Base-by-base conservation (phyloP, 2,888 invertebrate species). In the Agrochola circellaris region DNA sequence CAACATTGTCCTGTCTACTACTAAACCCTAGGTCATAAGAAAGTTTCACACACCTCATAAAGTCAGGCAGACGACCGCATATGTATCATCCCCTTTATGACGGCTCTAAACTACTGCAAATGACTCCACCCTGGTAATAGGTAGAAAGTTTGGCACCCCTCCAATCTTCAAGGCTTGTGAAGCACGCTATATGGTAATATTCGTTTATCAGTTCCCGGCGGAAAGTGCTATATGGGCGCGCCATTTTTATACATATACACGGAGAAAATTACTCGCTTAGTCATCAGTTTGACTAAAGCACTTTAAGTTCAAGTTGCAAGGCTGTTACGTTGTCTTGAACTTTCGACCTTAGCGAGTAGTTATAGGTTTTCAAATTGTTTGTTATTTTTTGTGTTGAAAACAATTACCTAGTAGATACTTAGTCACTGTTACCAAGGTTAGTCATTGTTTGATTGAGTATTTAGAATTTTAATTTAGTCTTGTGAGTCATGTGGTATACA, bases 151-250 rank as follows among this genome's bases (percentile, higher is more conserved):
- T 93, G 93, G 94, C 93, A 86, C 75, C 89, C 91, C 88, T 91
- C 91, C 89, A 92, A 86, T 73, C 73, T 82, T 82, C 92, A 94
- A 93, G 94, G 94, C 86, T 89, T 83, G 64, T 67, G 69, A 56
- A 72, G 79, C 95, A 95, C 95, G 95, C 95, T 93, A 95, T 95
- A 94, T 93, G 94, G 91, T 94, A 94, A 95, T 95, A 92, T 84
- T 79, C 83, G 81, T 89, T 87, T 93, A 92, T 93, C 92, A 91
- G 81, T 86, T 92, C 93, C 92, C 93, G 91, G 71, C 87, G 90
- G 88, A 90, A 89, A 86, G 75, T 84, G 79, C 78, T 84, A 70
- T 87, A 85, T 75, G 77, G 81, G 75, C 48, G 77, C 65, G 81
- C 79, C 85, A 77, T 83, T 83, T 77, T 80, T 82, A 73, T 79